A percentile compares a stretch with the other conserved stretches of the same genome.
Evolutionary conservation across 92 coral and sea anemone genomes (phyloP).

Genomic region (Palythoa grandiflora): DNA sequence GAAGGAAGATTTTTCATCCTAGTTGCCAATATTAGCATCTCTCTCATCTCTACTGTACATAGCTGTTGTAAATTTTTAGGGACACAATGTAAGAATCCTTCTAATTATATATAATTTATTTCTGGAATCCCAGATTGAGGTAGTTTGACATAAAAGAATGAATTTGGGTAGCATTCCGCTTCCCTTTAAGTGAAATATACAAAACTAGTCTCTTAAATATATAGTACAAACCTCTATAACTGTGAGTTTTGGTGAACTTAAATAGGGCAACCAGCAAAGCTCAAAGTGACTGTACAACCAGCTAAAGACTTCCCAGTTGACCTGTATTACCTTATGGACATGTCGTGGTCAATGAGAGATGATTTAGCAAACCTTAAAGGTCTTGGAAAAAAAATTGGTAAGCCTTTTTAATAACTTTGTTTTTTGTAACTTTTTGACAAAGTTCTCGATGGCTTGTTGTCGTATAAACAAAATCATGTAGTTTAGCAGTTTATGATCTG

Average conservation of each 20-base stretch:
- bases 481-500: too few species aligned
- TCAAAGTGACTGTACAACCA: constrained; percentile 66
- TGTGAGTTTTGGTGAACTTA: background rate
- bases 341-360: constrained; percentile 77
- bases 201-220: background rate
- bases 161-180: background rate
- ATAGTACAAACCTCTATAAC: background rate
- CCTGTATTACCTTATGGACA: constrained; percentile 81
- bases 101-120: too few species aligned
- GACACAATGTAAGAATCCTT: too few species aligned
- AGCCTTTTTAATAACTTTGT: background rate
- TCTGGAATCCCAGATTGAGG: too few species aligned
- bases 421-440: too few species aligned
- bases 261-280: constrained; percentile 64
- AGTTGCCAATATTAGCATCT: too few species aligned
- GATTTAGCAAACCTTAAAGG: constrained; percentile 66
- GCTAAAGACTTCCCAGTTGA: constrained; percentile 82
- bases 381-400: constrained; percentile 76
- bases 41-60: too few species aligned
- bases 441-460: too few species aligned
- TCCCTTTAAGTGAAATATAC: background rate
- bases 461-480: too few species aligned
- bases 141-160: background rate
- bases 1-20: too few species aligned
- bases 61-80: too few species aligned